Evolutionary conservation across 2,888 invertebrate species (phyloP), one percentile per base, ranked within the genome.

Genomic region (Ganaspis brasiliensis): DNA sequence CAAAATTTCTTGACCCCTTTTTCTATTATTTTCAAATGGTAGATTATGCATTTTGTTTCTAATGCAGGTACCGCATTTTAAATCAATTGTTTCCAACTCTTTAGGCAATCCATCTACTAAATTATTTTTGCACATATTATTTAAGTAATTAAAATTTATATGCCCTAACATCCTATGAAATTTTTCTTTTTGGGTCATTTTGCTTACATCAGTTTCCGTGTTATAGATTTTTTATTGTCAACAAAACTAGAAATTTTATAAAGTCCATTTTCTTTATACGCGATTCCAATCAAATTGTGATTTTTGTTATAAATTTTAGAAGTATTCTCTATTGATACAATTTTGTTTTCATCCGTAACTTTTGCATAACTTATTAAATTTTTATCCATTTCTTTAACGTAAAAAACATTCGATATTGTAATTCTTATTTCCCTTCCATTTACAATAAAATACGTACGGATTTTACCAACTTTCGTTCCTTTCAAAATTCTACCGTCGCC

Each of bases 311-410:
- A 74, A 40, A 74, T 70, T 52, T 74, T 55, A 1, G 73, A 16
- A n/a, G 6, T 57, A 37, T 77, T 73, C 0, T 56, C 37, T 24
- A 31, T 10, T 40, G 79, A 75, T 19, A 77, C 26, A 55, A 77
- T 70, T 74, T 77, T 79, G 71, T 79, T 8, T 9, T 79, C 26
- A 35, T 79, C 45, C 6, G 75, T 75, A 1, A 79, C 61, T 61
- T 67, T 77, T 0, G 72, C n/a, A 45, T 55, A 77, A 75, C 79
- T 79, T 49, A 79, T 73, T 24, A 79, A 72, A 57, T 76, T 79
- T 67, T 40, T 73, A 40, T 79, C 70, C 59, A 79, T 76, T 12
- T 75, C 49, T 76, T 76, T 72, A 0, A 76, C 76, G 72, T 45
- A 74, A 37, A 59, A 79, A 14, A 76, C 79, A 76, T 79, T 76